Evolutionary conservation across 2,797 vertebrate species (phyloP), one percentile per base, ranked within the genome.

Genomic region (Poliocrania exsul): DNA sequence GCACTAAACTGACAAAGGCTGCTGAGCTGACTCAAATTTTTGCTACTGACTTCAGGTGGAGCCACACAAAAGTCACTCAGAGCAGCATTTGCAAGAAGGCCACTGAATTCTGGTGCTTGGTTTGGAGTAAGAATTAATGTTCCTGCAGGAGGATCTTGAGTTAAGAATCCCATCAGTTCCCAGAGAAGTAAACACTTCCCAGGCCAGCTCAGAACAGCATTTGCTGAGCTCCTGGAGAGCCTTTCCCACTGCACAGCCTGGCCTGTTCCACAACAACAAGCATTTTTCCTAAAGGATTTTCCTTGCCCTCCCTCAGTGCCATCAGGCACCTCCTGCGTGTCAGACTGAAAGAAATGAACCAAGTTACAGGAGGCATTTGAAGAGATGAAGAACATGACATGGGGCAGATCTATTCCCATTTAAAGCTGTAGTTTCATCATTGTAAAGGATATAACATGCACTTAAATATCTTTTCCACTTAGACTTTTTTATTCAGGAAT

Each of bases 401-500:
- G 28, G 46, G 47, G n/a, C 8, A 85, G 60, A 72, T 50, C 50
- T 16, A 29, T 33, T 72, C 64, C 47, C 40, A 80, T n/a, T 44
- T 26, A 56, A 85, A 90, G 83, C 15, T 17, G 10, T 13, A 51
- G 19, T 38, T 93, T 72, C 26, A 24, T 50, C 78, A 77, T 82
- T 80, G 82, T 77, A 72, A 83, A 69, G 53, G 14, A 29, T 49
- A 17, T 16, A n/a, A 91, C 2, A 1, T 42, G 23, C 69, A 72
- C 81, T 88, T 66, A 9, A 37, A 6, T 72, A 80, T 53, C 3
- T 85, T 82, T 94, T 69, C 35, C 56, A 71, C 20, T 38, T 38
- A 11, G 4, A 1, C 8, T 54, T 74, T 88, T 21, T 29, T 57
- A 88, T 92, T 96, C 61, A 88, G 78, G 72, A 92, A 91, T 79